These are phyloP conservation scores for Malacoctenus gilli DNA, from an alignment of 2,797 vertebrate genomes.

Conservation along the genomic window DNA sequence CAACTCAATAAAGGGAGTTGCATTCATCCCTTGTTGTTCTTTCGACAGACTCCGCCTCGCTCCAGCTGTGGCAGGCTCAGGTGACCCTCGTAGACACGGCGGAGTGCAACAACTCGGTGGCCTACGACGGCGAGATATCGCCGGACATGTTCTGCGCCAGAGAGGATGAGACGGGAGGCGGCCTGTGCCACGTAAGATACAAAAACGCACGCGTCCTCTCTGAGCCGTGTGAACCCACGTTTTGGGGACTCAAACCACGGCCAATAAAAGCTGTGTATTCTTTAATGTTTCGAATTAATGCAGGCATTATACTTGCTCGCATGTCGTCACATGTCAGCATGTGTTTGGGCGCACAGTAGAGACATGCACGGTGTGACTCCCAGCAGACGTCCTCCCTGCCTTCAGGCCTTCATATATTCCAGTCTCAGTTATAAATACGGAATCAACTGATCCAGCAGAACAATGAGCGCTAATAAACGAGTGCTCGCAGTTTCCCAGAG, in stretches of 20 bases:
- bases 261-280: background rate
- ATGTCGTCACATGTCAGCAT: background rate
- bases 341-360: background rate
- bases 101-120: slow-evolving; percentile 69
- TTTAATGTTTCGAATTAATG: background rate
- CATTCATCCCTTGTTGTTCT: background rate
- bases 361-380: slow-evolving; percentile 2
- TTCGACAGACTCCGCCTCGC: slow-evolving; percentile 51
- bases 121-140: slow-evolving; percentile 77
- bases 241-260: slow-evolving; percentile 5
- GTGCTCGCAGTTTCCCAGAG: slow-evolving; percentile 11
- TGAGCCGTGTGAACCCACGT: background rate
- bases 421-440: background rate
- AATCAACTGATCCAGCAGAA: background rate
- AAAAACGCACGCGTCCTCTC: background rate
- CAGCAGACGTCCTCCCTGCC: background rate
- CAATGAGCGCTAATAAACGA: slow-evolving; percentile 2
- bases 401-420: background rate
- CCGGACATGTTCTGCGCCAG: slow-evolving; percentile 85
- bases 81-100: slow-evolving; percentile 76
- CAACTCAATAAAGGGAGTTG: no score
- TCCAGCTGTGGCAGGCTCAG: slow-evolving; percentile 53
- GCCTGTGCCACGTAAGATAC: slow-evolving; percentile 83
- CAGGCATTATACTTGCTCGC: background rate
- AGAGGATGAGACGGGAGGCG: slow-evolving; percentile 52